Base-by-base conservation (phyloP, 2,888 invertebrate genomes). In the Lycaena phlaeas region DNA sequence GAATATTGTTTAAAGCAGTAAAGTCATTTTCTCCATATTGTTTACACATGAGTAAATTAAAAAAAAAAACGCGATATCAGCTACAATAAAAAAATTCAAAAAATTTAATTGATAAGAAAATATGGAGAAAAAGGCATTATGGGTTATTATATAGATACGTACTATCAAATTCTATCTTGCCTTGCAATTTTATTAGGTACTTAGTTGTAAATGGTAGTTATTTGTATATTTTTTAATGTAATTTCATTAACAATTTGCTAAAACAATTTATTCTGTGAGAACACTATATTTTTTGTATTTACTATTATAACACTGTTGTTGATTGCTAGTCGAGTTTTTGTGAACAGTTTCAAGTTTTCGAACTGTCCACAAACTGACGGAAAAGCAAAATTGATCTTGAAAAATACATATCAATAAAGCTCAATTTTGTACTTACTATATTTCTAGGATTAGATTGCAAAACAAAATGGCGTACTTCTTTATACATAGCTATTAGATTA, bases 371-470 rank as follows among this genome's bases (percentile, higher is more conserved):
- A 12, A 34, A 34, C 31, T 31, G 22, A 14, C 31, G 17, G 26
- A 26, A 30, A 48, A 56, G 59, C 61, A 54, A 71, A 65, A 64
- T 56, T 67, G 61, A 66, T 4, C 22, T 22, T 6, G 22, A 22
- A 57, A 64, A 68, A 75, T 66, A 75, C 82, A 82, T 82, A 84
- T 84, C 82, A 81, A 69, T 59, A 71, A 81, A 70, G 82, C 82
- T 84, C 82, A 84, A 84, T 84, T 82, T 84, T 84, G 63, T 82
- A 84, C 76, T 60, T 74, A 78, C 69, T 65, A 61, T 76, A 78
- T 76, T 68, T 68, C 61, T 81, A 79, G 79, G 63, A 53, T 72
- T 79, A 79, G 76, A 68, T 62, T n/a, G n/a, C n/a, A 77, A 76
- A 68, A 68, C 72, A 72, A 77, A 70, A 60, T 57, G 59, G 57